phyloP scores from a whole-genome alignment of 2,797 vertebrate genomes.

The Chloroceryle amazona region DNA sequence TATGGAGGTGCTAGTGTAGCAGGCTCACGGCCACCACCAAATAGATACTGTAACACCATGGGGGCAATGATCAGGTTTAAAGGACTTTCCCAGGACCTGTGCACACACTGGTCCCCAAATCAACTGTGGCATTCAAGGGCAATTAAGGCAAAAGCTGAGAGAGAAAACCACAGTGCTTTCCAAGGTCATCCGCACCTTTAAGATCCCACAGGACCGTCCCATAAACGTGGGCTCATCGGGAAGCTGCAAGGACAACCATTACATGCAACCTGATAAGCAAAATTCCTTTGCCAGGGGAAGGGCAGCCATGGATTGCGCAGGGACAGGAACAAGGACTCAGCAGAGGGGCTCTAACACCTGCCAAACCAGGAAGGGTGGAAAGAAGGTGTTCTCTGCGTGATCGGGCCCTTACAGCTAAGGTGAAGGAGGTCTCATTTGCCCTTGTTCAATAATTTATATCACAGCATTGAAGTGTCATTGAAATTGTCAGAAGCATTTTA shows the following conservation, averaged over 20 bases:
- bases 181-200: neutral
- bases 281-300: neutral
- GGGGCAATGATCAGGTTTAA: neutral
- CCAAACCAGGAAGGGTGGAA: neutral
- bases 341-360: neutral
- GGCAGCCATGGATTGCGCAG: neutral
- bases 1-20: neutral
- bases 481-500: neutral
- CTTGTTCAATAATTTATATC: constrained; percentile 29
- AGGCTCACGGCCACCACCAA: neutral
- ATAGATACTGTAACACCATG: rapidly evolving
- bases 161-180: neutral
- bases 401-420: neutral
- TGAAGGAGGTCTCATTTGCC: neutral
- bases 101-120: rapidly evolving
- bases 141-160: neutral
- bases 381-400: neutral
- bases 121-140: rapidly evolving
- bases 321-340: neutral
- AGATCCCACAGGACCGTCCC: neutral
- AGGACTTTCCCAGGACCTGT: neutral
- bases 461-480: neutral
- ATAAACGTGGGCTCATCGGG: rapidly evolving
- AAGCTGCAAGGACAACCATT: neutral
- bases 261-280: rapidly evolving